These are phyloP conservation scores for Tokudaia tokunoshimensis DNA, from an alignment of 2,797 vertebrate species.

Conservation along the genomic window DNA sequence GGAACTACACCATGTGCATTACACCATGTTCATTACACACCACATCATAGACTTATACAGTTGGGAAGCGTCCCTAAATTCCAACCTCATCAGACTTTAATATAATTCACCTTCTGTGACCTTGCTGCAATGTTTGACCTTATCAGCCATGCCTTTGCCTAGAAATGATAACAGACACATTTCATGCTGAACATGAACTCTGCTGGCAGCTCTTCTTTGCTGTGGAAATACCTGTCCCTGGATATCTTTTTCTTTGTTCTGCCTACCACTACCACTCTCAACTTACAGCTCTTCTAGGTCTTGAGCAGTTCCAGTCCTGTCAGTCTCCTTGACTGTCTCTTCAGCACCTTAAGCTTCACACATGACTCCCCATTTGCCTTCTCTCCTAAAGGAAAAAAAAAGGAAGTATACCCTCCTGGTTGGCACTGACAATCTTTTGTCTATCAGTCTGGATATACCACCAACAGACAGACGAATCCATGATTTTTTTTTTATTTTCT, in stretches of 20 bases:
- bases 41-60: neutral
- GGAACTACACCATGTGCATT: neutral
- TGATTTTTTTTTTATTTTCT: too few species aligned
- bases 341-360: neutral
- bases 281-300: neutral
- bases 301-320: neutral
- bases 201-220: neutral
- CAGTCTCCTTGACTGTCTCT: neutral
- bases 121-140: neutral
- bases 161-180: neutral
- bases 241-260: neutral
- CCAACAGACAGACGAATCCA: neutral
- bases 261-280: neutral
- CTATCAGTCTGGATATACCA: neutral
- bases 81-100: neutral
- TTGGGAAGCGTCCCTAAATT: neutral
- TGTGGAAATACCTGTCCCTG: neutral
- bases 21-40: neutral
- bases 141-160: neutral
- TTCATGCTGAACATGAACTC: neutral
- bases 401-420: neutral
- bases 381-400: neutral
- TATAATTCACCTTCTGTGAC: neutral
- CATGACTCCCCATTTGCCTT: neutral
- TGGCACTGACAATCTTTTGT: neutral